Percentiles rank a stretch among this genome's conserved stretches.
Evolutionary conservation across 2,797 vertebrate species (phyloP).

Genomic region (Microtus agrestis): DNA sequence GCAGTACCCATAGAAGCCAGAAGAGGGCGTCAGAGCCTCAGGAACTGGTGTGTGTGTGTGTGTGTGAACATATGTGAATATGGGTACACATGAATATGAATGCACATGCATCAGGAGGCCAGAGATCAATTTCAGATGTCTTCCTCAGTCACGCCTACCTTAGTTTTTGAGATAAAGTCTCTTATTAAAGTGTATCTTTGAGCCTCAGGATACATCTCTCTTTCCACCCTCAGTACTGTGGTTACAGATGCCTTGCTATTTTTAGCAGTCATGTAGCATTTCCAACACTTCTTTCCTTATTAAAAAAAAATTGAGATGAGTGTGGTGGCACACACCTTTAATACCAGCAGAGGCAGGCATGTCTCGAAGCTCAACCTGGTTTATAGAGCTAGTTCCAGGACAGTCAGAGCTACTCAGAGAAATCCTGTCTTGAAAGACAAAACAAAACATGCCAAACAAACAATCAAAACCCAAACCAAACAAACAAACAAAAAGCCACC

Average conservation of each 20-base stretch:
- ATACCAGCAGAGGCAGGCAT: background rate
- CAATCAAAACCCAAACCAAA: background rate
- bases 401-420: background rate
- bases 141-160: background rate
- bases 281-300: background rate
- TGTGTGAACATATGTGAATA: background rate
- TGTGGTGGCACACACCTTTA: background rate
- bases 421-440: background rate
- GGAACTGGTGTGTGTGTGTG: background rate
- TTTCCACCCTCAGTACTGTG: too few relatives aligned
- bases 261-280: background rate
- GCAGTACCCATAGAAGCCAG: background rate
- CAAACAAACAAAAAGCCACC: background rate
- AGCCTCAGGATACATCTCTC: background rate
- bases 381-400: background rate
- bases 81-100: background rate
- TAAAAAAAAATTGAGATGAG: background rate
- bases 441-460: background rate
- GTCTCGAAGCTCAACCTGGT: background rate
- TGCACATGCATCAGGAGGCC: background rate
- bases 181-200: background rate
- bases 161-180: background rate
- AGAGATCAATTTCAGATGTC: background rate
- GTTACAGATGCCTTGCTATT: background rate
- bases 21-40: background rate